Base-by-base conservation (phyloP, 2,113 vertebrate genomes). In the Carlito syrichta region DNA sequence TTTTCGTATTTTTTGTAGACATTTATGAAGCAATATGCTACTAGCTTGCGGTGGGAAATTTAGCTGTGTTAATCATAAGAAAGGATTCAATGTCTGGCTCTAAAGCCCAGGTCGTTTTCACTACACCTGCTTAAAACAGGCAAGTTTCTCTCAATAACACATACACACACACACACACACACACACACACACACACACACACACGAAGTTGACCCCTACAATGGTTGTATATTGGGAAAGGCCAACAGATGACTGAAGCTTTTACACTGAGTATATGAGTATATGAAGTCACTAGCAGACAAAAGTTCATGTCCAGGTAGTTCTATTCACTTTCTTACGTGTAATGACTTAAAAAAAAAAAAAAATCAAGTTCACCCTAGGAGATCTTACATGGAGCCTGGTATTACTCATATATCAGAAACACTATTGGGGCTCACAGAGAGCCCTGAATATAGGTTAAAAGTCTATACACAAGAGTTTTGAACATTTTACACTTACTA, bases 21-120 rank as follows among this genome's bases (percentile, higher is more conserved):
- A 84, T 93, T 94, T 96, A 63, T 69, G 96, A 95, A 97, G 96
- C 95, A 93, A 50, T 76, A 60, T 43, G 86, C 78, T 91, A 63
- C 60, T 54, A 69, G 96, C 66, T n/a, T 76, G 45, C 5, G 0
- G 50, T 77, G 96, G 91, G 97, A 96, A 63, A 94, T 83, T 91
- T 20, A 40, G 69, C 91, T 58, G 73, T 32, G 13, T 96, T 89
- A 68, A 91, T 96, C 96, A 58, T 50, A 78, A 89, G 85, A 40
- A 94, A 96, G 56, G 88, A 78, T 62, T 66, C 54, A 12, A 56
- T 32, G 45, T 74, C 32, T 40, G 54, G 60, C 58, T 86, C 77
- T 17, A 12, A 91, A 54, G 56, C 16, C 38, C 45, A 20, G 2
- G 20, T 30, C 92, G 78, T 62, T 78, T 62, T 58, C 23, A 43